A percentile compares a stretch with the other conserved stretches of the same genome.
Conservation (phyloP, 2,888 invertebrate genomes). For the Elmis aenea region DNA sequence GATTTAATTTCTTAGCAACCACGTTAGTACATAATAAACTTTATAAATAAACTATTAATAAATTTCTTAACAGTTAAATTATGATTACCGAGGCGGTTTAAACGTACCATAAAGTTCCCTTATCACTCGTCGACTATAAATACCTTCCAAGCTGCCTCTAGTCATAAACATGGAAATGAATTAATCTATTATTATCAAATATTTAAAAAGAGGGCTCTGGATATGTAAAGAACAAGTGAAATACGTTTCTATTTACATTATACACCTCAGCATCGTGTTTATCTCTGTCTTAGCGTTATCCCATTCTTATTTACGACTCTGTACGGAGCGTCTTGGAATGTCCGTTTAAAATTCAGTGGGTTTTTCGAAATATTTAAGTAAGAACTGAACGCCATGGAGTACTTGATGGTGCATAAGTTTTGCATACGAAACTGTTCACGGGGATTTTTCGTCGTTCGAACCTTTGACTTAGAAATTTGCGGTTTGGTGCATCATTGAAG, state of each 20-base stretch:
- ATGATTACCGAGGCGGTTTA: slow-evolving; percentile 17
- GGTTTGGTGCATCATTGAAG: too few relatives aligned
- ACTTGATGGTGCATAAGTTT: slow-evolving; percentile 14
- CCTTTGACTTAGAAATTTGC: too few relatives aligned
- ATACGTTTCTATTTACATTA: background rate
- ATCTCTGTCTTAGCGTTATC: too few relatives aligned
- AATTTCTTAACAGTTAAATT: slow-evolving; percentile 20
- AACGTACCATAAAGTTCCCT: slow-evolving; percentile 17
- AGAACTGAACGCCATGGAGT: slow-evolving; percentile 14
- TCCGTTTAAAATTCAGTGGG: too few relatives aligned
- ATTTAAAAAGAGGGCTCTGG: slow-evolving; percentile 7
- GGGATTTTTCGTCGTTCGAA: too few relatives aligned
- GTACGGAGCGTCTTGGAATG: too few relatives aligned
- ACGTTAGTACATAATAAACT: too few relatives aligned
- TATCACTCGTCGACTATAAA: slow-evolving; percentile 17
- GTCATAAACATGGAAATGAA: slow-evolving; percentile 11
- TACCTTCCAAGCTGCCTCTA: slow-evolving; percentile 8
- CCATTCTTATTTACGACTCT: too few relatives aligned
- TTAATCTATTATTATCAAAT: slow-evolving; percentile 18
- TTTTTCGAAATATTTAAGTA: slow-evolving; percentile 5
- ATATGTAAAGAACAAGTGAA: background rate
- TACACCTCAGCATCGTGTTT: too few relatives aligned
- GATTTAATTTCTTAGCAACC: too few relatives aligned
- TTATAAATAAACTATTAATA: slow-evolving; percentile 20
- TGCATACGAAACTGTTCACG: slow-evolving; percentile 14